Percentiles rank a stretch among this genome's conserved stretches.
Conservation (phyloP, 2,888 invertebrate genomes). For the Volucella zonaria region DNA sequence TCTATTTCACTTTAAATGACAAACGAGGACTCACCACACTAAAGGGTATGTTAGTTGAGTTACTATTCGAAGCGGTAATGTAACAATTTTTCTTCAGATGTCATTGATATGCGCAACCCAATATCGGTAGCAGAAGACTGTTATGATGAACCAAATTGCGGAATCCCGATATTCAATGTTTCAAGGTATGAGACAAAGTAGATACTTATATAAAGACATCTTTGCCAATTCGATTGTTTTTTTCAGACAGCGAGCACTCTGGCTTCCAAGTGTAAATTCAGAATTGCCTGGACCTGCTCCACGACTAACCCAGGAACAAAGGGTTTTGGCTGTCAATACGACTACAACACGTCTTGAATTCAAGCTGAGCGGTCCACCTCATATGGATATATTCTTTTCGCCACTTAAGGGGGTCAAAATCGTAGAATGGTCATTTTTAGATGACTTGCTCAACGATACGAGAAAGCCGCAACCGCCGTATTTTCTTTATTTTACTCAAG, state of each 20-base stretch:
- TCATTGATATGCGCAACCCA: conserved; percentile 72
- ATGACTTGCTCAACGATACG: conserved; percentile 75
- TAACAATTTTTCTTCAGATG: conserved; percentile 70
- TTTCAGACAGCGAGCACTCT: conserved; percentile 77
- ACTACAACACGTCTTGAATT: conserved; percentile 75
- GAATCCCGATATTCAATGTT: conserved; percentile 79
- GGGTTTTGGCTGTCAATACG: conserved; percentile 37
- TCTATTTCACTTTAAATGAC: conserved; percentile 83
- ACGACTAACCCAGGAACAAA: conserved; percentile 74
- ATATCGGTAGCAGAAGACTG: conserved; percentile 75
- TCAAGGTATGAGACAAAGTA: conserved; percentile 79
- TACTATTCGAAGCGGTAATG: not conserved
- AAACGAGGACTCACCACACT: conserved; percentile 78
- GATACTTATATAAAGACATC: conserved; percentile 14
- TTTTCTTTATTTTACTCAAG: conserved; percentile 79
- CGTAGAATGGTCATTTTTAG: conserved; percentile 79
- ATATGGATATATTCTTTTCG: conserved; percentile 79
- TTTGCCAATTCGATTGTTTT: too few relatives aligned
- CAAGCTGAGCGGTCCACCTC: conserved; percentile 79
- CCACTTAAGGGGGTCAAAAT: conserved; percentile 77
- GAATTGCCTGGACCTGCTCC: conserved; percentile 75
- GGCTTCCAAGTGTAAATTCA: conserved; percentile 77
- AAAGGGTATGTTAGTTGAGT: conserved; percentile 43
- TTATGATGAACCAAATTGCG: conserved; percentile 78
- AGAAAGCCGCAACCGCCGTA: conserved; percentile 76